Base-by-base conservation (phyloP, 2,888 invertebrate genomes). In the Xylota sylvarum region DNA sequence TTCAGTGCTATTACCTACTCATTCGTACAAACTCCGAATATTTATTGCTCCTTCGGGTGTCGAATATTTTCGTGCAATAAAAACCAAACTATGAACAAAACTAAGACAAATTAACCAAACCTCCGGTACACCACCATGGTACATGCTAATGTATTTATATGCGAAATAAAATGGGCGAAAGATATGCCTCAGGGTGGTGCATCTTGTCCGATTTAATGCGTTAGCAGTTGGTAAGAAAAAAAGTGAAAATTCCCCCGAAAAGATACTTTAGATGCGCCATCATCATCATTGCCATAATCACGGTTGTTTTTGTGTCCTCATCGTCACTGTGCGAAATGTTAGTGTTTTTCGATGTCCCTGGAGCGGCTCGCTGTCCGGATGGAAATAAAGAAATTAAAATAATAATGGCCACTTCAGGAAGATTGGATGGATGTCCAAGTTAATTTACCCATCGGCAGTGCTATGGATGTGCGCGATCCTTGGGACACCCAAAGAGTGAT, bases 361-460 rank as follows among this genome's bases (percentile, higher is more conserved):
- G 14, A 6, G n/a, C 14, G 4, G n/a, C 14, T 37, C 14, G 58
- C 40, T 40, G 19, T 23, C 19, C n/a, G 60, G 23, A 60, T 60
- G 40, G 40, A 60, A 60, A 60, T 60, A 60, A 60, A 60, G 60
- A 60, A 60, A 60, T 60, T 60, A 60, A 60, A 60, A 37, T 37
- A 19, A 58, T 60, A 60, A 60, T 40, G 60, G 40, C 40, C 23
- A 60, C 58, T 60, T 23, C 40, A 60, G 14, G 43, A 43, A 43
- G 43, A 43, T n/a, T 14, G 43, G 43, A 43, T 43, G 40, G 9
- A 1, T 43, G 43, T 43, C 14, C 43, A 6, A 43, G 60, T 2
- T 9, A 35, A 58, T 30, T 55, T 69, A 30, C 32, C 70, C 70
- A 70, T 10, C 46, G 70, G 70, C 69, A 40, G 3, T 12, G 7